phyloP scores from a whole-genome alignment of 2,888 invertebrate species.

The Andricus curvator region DNA sequence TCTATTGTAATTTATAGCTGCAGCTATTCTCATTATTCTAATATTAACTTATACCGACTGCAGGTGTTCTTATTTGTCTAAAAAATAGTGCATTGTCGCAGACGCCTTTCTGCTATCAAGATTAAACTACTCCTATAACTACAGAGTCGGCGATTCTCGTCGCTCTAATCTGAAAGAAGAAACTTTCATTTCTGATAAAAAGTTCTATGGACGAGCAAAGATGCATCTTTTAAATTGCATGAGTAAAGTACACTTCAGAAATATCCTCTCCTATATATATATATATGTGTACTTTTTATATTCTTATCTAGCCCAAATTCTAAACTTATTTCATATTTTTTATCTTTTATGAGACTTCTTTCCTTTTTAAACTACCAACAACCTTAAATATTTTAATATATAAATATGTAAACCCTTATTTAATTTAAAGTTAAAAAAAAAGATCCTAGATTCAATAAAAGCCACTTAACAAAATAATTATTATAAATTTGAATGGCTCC shows the following conservation, averaged over 20 bases:
- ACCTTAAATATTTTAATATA: too few species aligned
- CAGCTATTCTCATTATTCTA: constrained; percentile 16
- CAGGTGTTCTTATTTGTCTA: constrained; percentile 26
- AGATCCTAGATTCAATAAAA: too few species aligned
- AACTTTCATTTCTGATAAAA: constrained; percentile 36
- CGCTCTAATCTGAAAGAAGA: constrained; percentile 40
- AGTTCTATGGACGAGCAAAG: constrained; percentile 5
- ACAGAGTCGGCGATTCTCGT: constrained; percentile 33
- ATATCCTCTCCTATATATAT: neutral
- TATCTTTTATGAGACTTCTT: too few species aligned
- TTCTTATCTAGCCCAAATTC: too few species aligned
- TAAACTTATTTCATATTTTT: too few species aligned
- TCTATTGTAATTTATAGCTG: neutral
- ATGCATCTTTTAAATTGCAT: constrained; percentile 26
- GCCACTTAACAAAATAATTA: too few species aligned
- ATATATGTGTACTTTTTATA: too few species aligned
- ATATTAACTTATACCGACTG: constrained; percentile 24
- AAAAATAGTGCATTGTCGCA: constrained; percentile 21
- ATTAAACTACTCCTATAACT: constrained; percentile 40
- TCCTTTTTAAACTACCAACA: too few species aligned
- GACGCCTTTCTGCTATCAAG: constrained; percentile 30
- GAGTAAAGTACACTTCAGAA: constrained; percentile 7
- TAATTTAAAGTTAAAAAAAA: too few species aligned
- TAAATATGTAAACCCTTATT: too few species aligned
- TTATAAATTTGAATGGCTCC: too few species aligned